Base-by-base conservation (phyloP, 2,888 invertebrate genomes). In the Sisyra nigra region DNA sequence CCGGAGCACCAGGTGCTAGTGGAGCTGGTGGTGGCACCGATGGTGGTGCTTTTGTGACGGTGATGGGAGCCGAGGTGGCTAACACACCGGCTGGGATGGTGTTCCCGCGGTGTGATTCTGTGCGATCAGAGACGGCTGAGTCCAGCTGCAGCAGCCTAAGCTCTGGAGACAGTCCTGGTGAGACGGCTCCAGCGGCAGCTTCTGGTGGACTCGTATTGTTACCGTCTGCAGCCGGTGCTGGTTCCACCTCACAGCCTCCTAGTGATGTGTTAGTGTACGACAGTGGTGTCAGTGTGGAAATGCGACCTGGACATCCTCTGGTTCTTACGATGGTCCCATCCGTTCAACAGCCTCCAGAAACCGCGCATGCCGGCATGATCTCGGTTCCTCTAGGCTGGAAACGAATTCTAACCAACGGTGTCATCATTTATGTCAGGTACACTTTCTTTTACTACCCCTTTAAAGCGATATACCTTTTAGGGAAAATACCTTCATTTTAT, bases 311-410 rank as follows among this genome's bases (percentile, higher is more conserved):
- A 11, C 57, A 57, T 48, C 56, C 54, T 45, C 54, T 59, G 44
- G 57, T 61, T 49, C 51, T 61, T 39, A 52, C 60, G 33, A 61
- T 61, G 45, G 58, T 56, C 44, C 57, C 58, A 19, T 47, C 53
- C 31, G 52, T 51, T 45, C 50, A 51, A 37, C 53, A 50, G 40
- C 46, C 46, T 32, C 49, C 46, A 47, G 40, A 47, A 57, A 51
- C 58, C 56, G 51, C 52, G n/a, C 48, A 34, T 42, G 48, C 40
- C 49, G 49, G 57, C 57, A 51, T 48, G 46, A 54, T 61, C 54
- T 55, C 72, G 53, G 76, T 82, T 55, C 83, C 85, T 51, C 74
- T 72, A 54, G 83, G 84, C 49, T 86, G 85, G 85, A 80, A 78
- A 61, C 70, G 86, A 57, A 67, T 78, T 52, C 66, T 74, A 53